Conservation (phyloP, 2,113 vertebrate species). For the Gavialis gangeticus region DNA sequence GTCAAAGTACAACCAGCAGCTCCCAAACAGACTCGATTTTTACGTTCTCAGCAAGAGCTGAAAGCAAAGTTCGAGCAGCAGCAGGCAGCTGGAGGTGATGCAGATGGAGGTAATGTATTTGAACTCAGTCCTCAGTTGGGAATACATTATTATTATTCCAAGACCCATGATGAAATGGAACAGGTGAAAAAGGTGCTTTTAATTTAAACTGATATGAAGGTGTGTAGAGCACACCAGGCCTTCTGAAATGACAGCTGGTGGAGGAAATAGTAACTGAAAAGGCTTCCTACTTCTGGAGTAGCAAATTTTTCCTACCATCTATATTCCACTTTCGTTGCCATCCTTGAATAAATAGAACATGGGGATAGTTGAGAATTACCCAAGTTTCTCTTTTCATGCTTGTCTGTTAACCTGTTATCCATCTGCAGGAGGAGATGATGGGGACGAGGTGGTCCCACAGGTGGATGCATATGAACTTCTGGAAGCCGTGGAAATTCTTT, state of each 20-base stretch:
- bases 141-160: rapidly evolving
- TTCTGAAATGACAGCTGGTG: rapidly evolving
- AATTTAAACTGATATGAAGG: background rate
- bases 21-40: slow-evolving; percentile 91
- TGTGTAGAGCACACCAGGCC: rapidly evolving
- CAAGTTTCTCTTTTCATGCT: background rate
- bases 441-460: slow-evolving; percentile 81
- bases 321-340: background rate
- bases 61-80: slow-evolving; percentile 96
- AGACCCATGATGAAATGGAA: background rate
- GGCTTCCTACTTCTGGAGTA: background rate
- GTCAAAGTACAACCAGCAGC: slow-evolving; percentile 88
- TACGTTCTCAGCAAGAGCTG: slow-evolving; percentile 97
- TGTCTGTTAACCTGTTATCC: background rate
- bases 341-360: background rate
- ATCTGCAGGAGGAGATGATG: slow-evolving; percentile 85
- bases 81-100: slow-evolving; percentile 88
- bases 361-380: background rate
- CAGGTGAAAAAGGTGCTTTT: background rate
- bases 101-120: slow-evolving; percentile 84
- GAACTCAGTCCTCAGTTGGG: background rate
- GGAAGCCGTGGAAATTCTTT: slow-evolving; percentile 95
- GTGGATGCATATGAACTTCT: slow-evolving; percentile 96
- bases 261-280: background rate
- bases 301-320: background rate